These are phyloP conservation scores for Melanotaenia nigrans DNA, from an alignment of 2,797 vertebrate genomes.

Conservation along the genomic window DNA sequence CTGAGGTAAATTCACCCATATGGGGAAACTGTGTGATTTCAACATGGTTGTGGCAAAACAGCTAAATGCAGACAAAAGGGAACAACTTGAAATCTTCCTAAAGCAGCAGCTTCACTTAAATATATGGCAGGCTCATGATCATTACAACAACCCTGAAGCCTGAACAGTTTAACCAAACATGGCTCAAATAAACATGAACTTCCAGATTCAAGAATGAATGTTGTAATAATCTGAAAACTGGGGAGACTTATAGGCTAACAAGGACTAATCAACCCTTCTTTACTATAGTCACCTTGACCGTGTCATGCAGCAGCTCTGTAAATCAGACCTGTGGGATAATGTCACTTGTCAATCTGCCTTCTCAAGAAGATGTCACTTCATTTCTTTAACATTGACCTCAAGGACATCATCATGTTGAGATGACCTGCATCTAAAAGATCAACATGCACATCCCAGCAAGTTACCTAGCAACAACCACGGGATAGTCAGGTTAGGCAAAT, in stretches of 20 bases:
- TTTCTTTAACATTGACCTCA: background rate
- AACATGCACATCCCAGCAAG: conserved; percentile 22
- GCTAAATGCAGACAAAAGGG: background rate
- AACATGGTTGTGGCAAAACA: background rate
- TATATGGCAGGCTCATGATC: background rate
- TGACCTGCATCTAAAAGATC: conserved; percentile 25
- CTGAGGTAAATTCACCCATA: background rate
- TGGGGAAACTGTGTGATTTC: background rate
- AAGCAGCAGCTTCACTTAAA: background rate
- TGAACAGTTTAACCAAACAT: conserved; percentile 5
- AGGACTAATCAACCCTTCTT: conserved; percentile 9
- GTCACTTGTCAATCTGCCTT: conserved; percentile 1
- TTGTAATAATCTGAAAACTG: conserved; percentile 1
- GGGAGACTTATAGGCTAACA: background rate
- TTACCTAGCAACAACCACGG: conserved; percentile 44
- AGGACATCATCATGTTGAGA: background rate
- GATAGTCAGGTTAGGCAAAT: conserved; percentile 5
- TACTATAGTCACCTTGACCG: conserved; percentile 19
- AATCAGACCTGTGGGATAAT: background rate
- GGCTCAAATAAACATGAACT: conserved; percentile 9
- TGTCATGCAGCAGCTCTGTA: conserved; percentile 15
- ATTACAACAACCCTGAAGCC: background rate
- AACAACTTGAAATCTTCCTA: background rate
- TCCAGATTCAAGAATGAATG: conserved; percentile 13
- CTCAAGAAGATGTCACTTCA: conserved; percentile 8